Evolutionary conservation across 2,113 vertebrate genomes (phyloP), one percentile per base, ranked within the genome.

Genomic region (Trichomycterus rosablanca): DNA sequence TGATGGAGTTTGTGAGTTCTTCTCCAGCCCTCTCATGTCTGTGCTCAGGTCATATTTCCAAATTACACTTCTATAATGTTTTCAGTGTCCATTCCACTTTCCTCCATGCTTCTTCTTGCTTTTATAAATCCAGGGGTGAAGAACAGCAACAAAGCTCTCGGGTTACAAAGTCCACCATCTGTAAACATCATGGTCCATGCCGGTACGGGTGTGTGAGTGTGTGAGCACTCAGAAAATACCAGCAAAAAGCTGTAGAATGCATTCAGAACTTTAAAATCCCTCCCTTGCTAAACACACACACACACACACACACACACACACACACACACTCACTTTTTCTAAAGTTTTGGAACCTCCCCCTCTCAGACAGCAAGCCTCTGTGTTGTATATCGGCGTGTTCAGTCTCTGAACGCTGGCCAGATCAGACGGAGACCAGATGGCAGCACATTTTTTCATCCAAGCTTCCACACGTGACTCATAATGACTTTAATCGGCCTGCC

Each of bases 1-100:
- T 86, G 49, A 69, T 56, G 4, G 12, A 18, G 6, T 19, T 43
- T 10, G 14, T 32, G n/a, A 10, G 18, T 43, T 22, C 45, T 52
- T 30, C 43, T 35, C 18, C 15, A 54, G 26, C 37, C 20, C 44
- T 48, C 8, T 49, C 30, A 61, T 39, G 7, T 16, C 20, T 9
- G 12, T n/a, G 4, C n/a, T 23, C n/a, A n/a, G n/a, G n/a, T n/a
- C n/a, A n/a, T n/a, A n/a, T n/a, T 18, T 11, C 16, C 14, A 14
- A 22, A 42, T 28, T 22, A 10, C 46, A 30, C 1, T 6, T 30
- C 30, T 14, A 19, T n/a, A n/a, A n/a, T n/a, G n/a, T 6, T 10
- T 3, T 23, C 7, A 28, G 11, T 11, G n/a, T n/a, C 20, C 24
- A 20, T 2, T n/a, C 9, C 14, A 1, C 12, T 1, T 30, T 16